Conservation (phyloP, 2,113 vertebrate genomes). For the Ageneiosus marmoratus region DNA sequence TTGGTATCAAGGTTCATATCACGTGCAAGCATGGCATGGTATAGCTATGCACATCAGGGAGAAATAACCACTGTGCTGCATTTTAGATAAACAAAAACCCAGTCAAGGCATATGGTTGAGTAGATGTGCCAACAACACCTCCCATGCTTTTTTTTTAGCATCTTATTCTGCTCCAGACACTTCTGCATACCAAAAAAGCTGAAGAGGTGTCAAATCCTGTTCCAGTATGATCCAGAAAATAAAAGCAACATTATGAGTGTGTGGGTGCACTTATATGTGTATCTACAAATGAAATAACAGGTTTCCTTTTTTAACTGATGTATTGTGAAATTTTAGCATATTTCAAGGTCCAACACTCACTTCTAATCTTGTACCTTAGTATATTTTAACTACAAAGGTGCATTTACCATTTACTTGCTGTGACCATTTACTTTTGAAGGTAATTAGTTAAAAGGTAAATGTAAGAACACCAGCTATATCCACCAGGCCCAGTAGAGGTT, state of each 20-base stretch:
- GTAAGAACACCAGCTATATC: too few species aligned
- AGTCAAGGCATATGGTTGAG: background rate
- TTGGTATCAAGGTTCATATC: background rate
- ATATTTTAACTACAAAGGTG: background rate
- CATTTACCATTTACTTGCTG: too few species aligned
- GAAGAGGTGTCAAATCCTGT: background rate
- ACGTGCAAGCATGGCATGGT: background rate
- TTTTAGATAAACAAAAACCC: background rate
- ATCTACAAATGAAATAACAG: background rate
- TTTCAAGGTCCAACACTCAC: background rate
- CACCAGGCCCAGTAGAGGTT: too few species aligned
- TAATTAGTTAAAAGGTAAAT: too few species aligned
- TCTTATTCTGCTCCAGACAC: background rate
- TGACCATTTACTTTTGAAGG: background rate
- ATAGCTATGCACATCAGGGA: background rate
- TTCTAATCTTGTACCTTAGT: background rate
- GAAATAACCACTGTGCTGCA: background rate
- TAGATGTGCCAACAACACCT: background rate
- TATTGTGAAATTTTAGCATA: background rate
- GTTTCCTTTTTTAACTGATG: background rate
- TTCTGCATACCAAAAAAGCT: background rate
- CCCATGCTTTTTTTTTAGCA: background rate
- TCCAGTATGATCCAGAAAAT: background rate
- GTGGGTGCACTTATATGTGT: background rate
- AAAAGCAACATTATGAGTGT: background rate